phyloP scores from a whole-genome alignment of 2,797 vertebrate genomes.

The Channa striata region DNA sequence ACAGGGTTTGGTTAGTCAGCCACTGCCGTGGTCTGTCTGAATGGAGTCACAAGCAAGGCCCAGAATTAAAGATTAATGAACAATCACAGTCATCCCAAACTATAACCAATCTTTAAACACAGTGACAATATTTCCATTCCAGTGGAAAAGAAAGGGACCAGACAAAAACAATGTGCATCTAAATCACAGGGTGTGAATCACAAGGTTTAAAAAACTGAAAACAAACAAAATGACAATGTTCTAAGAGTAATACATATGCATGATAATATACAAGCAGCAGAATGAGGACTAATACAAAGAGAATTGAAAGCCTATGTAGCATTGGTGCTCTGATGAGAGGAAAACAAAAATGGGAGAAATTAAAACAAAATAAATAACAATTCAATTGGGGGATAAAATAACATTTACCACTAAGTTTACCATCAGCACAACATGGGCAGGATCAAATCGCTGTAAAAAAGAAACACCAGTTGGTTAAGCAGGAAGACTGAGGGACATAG shows the following conservation, averaged over 20 bases:
- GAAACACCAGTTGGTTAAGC: constrained; percentile 99
- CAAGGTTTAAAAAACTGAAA: constrained; percentile 93
- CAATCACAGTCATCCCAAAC: constrained; percentile 80
- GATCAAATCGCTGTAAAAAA: constrained; percentile 99
- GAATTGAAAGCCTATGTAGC: constrained; percentile 87
- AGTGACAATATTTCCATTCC: constrained; percentile 90
- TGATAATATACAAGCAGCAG: constrained; percentile 99
- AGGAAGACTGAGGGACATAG: constrained; percentile 96
- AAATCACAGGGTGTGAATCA: constrained; percentile 84
- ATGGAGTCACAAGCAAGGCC: constrained; percentile 76
- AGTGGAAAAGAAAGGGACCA: constrained; percentile 89
- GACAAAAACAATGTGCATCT: constrained; percentile 82
- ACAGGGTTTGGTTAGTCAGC: constrained; percentile 55
- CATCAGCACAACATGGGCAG: constrained; percentile 99
- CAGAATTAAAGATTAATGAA: constrained; percentile 72
- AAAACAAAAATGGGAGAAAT: constrained; percentile 85
- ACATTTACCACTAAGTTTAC: constrained; percentile 99
- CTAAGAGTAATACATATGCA: constrained; percentile 89
- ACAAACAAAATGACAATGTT: constrained; percentile 93
- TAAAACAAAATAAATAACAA: constrained; percentile 89
- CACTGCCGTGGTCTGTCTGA: constrained; percentile 78
- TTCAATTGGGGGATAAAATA: constrained; percentile 99
- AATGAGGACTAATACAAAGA: constrained; percentile 99
- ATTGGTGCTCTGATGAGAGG: constrained; percentile 88
- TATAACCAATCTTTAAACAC: constrained; percentile 81